Conservation (phyloP, 2,113 vertebrate genomes). For the Albula goreensis region DNA sequence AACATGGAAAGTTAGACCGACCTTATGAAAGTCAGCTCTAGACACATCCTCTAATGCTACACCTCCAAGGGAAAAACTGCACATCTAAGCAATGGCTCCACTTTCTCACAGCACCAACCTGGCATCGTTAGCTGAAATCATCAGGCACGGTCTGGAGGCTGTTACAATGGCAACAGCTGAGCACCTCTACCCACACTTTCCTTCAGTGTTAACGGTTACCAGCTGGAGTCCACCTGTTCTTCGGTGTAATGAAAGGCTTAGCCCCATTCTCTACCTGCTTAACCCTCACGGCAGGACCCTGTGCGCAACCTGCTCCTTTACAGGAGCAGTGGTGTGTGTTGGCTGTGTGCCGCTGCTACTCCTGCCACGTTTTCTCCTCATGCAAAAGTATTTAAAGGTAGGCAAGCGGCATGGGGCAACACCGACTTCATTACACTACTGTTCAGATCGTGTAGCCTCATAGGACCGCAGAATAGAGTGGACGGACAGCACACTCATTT, state of each 20-base stretch:
- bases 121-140: too few relatives aligned
- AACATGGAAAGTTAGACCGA: too few relatives aligned
- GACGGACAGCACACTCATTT: not conserved
- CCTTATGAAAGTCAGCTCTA: not conserved
- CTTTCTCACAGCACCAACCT: too few relatives aligned
- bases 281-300: slow-evolving; percentile 16
- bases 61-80: too few relatives aligned
- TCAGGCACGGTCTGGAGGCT: not conserved
- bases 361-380: slow-evolving; percentile 17
- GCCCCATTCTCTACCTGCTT: not conserved
- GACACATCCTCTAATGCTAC: not conserved
- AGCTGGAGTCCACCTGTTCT: slow-evolving; percentile 23
- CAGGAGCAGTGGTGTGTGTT: slow-evolving; percentile 16
- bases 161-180: not conserved
- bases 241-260: slow-evolving; percentile 24
- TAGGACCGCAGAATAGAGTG: not conserved
- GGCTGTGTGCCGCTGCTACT: slow-evolving; percentile 29
- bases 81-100: too few relatives aligned
- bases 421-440: not conserved
- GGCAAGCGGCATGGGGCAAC: not conserved
- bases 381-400: slow-evolving; percentile 18
- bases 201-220: not conserved
- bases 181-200: not conserved
- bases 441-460: not conserved
- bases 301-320: not conserved